Evolutionary conservation across 2,888 invertebrate species (phyloP).

Genomic region (Salticus scenicus): DNA sequence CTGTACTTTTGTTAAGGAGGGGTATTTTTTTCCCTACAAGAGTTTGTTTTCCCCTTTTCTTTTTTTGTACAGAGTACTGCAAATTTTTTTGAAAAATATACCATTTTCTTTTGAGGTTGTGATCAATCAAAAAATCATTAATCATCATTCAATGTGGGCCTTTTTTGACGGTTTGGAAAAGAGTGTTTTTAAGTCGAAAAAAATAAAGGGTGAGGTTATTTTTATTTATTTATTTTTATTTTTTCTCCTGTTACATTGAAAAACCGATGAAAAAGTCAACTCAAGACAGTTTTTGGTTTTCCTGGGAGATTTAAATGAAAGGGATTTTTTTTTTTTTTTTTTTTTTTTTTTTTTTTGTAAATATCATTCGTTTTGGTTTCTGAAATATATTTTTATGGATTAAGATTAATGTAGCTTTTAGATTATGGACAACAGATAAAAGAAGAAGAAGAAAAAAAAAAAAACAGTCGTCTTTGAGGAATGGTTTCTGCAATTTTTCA

Average conservation of each 20-base stretch:
- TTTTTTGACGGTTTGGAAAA: conserved; percentile 57
- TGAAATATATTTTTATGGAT: not conserved
- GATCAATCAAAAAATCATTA: conserved; percentile 70
- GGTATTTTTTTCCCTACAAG: conserved; percentile 31
- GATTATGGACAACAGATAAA: too few species aligned
- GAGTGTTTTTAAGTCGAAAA: conserved; percentile 40
- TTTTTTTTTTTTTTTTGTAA: too few species aligned
- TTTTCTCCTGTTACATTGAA: not conserved
- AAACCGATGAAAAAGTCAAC: not conserved
- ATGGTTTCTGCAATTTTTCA: too few species aligned
- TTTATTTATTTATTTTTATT: not conserved
- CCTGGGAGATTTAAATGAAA: not conserved
- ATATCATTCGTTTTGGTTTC: not conserved
- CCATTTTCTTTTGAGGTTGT: conserved; percentile 5
- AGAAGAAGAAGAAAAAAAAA: too few species aligned
- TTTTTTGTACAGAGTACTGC: not conserved
- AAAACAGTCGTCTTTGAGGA: too few species aligned
- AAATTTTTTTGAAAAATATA: not conserved
- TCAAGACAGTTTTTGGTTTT: not conserved
- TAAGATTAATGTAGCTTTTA: too few species aligned
- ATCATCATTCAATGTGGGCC: conserved; percentile 63
- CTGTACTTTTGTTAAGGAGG: conserved; percentile 56
- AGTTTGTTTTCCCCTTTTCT: conserved; percentile 10
- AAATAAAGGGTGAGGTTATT: conserved; percentile 14
- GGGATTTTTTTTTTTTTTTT: not conserved